These are phyloP conservation scores for Plemyria rubiginata DNA, from an alignment of 2,888 invertebrate genomes.

Conservation along the genomic window DNA sequence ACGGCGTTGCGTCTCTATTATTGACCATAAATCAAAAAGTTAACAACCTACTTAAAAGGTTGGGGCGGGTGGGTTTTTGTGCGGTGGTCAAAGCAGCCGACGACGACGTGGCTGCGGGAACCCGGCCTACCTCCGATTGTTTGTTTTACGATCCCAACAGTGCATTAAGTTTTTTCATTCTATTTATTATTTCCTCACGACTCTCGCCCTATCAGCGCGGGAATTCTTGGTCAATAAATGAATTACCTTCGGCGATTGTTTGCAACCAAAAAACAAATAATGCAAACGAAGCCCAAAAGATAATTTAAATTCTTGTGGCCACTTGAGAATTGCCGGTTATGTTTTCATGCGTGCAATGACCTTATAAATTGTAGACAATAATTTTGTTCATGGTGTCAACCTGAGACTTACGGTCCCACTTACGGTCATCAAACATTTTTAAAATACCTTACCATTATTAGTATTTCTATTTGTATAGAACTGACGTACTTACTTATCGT, in stretches of 20 bases:
- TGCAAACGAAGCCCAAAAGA: conserved; percentile 37
- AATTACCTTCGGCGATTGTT: conserved; percentile 41
- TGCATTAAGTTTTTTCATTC: conserved; percentile 78
- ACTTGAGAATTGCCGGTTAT: conserved; percentile 30
- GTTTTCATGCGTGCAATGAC: conserved; percentile 60
- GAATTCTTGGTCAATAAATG: conserved; percentile 55
- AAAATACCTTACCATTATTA: background rate
- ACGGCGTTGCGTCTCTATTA: conserved; percentile 84
- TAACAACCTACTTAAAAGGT: conserved; percentile 85
- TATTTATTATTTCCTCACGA: conserved; percentile 76
- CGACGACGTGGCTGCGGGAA: conserved; percentile 68
- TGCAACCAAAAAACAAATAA: conserved; percentile 23
- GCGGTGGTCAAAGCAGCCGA: conserved; percentile 77
- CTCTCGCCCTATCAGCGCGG: conserved; percentile 73
- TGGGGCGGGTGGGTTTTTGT: conserved; percentile 81
- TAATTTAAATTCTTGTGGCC: conserved; percentile 68
- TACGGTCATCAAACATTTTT: too few species aligned
- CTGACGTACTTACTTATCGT: background rate
- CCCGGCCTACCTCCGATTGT: conserved; percentile 75
- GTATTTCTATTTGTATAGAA: conserved; percentile 1
- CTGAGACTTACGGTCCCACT: too few species aligned
- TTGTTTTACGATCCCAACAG: conserved; percentile 83
- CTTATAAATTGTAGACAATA: conserved; percentile 61
- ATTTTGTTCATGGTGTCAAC: conserved; percentile 39
- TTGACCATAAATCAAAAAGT: conserved; percentile 85